Percentiles rank a stretch among this genome's conserved stretches.
These are phyloP conservation scores for Rhabdomys dilectus DNA, from an alignment of 2,113 vertebrate species.

Conservation along the genomic window DNA sequence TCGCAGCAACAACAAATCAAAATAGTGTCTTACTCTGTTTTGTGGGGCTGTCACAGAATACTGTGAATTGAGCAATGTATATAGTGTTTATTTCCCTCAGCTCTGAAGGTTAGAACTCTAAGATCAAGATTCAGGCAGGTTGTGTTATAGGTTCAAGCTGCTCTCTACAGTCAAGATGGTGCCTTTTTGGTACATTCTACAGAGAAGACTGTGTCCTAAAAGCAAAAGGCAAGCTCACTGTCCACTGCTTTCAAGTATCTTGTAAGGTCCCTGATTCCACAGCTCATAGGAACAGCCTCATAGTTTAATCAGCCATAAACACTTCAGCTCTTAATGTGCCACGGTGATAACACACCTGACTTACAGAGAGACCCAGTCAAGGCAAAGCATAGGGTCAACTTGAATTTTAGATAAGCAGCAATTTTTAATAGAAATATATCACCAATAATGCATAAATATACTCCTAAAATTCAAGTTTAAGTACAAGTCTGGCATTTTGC, in stretches of 20 bases:
- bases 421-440: neutral
- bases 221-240: neutral
- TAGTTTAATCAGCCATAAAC: neutral
- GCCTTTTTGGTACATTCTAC: neutral
- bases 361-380: neutral
- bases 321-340: neutral
- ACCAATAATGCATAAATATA: neutral
- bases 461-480: constrained; percentile 1
- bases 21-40: neutral
- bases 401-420: constrained; percentile 3
- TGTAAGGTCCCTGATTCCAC: neutral
- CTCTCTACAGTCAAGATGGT: neutral
- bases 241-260: neutral
- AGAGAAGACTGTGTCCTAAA: neutral
- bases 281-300: neutral
- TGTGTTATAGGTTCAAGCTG: neutral
- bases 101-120: neutral
- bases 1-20: neutral
- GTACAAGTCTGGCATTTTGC: neutral
- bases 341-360: neutral
- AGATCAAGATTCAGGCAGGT: neutral
- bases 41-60: neutral
- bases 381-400: neutral
- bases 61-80: neutral
- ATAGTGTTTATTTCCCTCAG: neutral